Percentiles rank a stretch among this genome's conserved stretches.
Evolutionary conservation across 2,888 invertebrate genomes (phyloP).

Genomic region (Phlogophora meticulosa): DNA sequence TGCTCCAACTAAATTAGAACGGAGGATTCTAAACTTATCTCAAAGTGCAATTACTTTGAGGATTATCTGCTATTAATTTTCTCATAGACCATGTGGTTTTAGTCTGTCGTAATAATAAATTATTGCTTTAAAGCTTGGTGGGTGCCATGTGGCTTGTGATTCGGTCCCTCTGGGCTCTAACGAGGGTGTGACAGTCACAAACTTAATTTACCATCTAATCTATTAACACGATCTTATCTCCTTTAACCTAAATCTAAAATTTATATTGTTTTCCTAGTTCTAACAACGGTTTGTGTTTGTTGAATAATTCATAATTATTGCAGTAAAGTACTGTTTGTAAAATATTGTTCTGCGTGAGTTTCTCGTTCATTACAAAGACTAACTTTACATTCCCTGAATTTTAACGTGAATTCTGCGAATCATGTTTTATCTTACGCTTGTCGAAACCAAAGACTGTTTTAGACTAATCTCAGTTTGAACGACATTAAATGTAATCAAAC

Average conservation of each 20-base stretch:
- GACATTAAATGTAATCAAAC: conserved; percentile 27
- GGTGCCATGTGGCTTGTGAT: conserved; percentile 74
- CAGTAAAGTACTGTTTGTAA: neutral
- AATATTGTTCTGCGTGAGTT: neutral
- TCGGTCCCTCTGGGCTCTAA: conserved; percentile 68
- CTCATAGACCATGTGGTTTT: conserved; percentile 71
- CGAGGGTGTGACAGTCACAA: conserved; percentile 81
- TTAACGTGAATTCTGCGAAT: conserved; percentile 15
- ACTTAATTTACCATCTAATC: conserved; percentile 80
- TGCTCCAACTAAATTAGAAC: conserved; percentile 45
- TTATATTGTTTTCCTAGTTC: conserved; percentile 51
- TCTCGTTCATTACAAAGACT: conserved; percentile 2
- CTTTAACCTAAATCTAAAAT: conserved; percentile 67
- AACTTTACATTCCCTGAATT: conserved; percentile 4
- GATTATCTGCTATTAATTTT: conserved; percentile 75
- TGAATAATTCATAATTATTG: conserved; percentile 12
- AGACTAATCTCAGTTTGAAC: conserved; percentile 22
- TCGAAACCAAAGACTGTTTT: conserved; percentile 9
- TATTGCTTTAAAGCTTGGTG: conserved; percentile 72
- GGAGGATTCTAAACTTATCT: conserved; percentile 49
- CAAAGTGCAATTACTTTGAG: conserved; percentile 66
- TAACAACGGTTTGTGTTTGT: conserved; percentile 15
- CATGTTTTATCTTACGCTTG: conserved; percentile 4
- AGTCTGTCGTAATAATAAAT: conserved; percentile 74
- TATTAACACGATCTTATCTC: conserved; percentile 78